Base-by-base conservation (phyloP, 2,113 vertebrate species). In the Psilopsiagon aurifrons region DNA sequence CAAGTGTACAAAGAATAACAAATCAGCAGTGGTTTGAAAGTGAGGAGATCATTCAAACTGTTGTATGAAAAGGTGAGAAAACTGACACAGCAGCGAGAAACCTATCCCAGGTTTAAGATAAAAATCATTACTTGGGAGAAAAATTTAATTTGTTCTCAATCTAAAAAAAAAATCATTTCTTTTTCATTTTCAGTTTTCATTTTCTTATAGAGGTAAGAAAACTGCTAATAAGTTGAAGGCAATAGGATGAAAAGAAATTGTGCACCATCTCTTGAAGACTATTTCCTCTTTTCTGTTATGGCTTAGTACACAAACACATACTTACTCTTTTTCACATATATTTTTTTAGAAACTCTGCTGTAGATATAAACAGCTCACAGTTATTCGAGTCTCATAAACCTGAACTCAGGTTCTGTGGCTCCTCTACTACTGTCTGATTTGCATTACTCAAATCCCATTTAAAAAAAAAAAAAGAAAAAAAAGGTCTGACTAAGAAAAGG, bases 131-230 rank as follows among this genome's bases (percentile, higher is more conserved):
- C 59, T 78, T 67, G 46, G 51, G 60, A 52, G 80, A 68, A 68
- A 74, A 95, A 86, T 94, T 97, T 94, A 96, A 94, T 97, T 97
- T 95, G 41, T 77, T 94, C 75, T 93, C 86, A 96, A 95, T 94
- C 74, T 22, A 11, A 94, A 96, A 96, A 95, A 95, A 91, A 88
- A 68, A 16, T 88, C 8, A 37, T 54, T 44, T 92, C 3, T 35
- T 94, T 91, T 94, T 90, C 55, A 87, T 96, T 97, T 96, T 94
- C 57, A 86, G 28, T 54, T 95, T 96, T 87, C 39, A 68, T 96
- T 98, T 97, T 94, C 49, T 76, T 88, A 75, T 28, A 90, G 69
- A 95, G 33, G 59, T 79, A 88, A 16, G 8, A 92, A 95, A 95
- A 51, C 14, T 67, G 17, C 39, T 49, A 29, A 70, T 8, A 54